Evolutionary conservation across 2,888 invertebrate species (phyloP).

Genomic region (Operophtera brumata): DNA sequence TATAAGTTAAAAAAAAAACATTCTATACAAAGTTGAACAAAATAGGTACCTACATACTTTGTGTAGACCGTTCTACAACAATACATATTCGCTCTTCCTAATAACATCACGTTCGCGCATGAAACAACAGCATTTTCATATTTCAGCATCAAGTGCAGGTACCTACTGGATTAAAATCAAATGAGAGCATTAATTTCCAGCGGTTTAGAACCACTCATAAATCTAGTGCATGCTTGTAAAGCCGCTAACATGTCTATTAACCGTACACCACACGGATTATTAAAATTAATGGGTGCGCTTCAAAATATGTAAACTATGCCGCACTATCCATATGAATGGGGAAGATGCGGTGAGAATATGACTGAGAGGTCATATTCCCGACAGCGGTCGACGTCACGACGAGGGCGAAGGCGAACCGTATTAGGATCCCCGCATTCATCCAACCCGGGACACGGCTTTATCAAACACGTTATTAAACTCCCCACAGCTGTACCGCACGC

Average conservation of each 20-base stretch:
- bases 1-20: no score
- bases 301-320: constrained; percentile 69
- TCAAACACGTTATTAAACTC: constrained; percentile 71
- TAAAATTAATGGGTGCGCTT: constrained; percentile 64
- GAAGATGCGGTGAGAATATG: constrained; percentile 61
- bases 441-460: constrained; percentile 66
- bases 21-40: no score
- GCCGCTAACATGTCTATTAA: constrained; percentile 41
- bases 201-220: constrained; percentile 29
- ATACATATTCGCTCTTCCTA: no score
- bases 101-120: not conserved
- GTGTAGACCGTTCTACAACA: no score
- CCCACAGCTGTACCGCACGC: constrained; percentile 55
- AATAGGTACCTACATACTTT: no score
- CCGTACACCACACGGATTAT: constrained; percentile 50
- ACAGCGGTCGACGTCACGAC: constrained; percentile 63
- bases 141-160: constrained; percentile 7
- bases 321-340: constrained; percentile 66
- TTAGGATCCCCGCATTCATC: constrained; percentile 64
- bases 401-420: constrained; percentile 52
- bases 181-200: constrained; percentile 27
- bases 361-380: constrained; percentile 61
- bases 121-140: constrained; percentile 5
- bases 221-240: constrained; percentile 35
- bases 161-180: constrained; percentile 11